Evolutionary conservation across 1,140 invertebrate species (phyloP), one percentile per base, ranked within the genome.

Genomic region (Anagrus nilaparvatae): DNA sequence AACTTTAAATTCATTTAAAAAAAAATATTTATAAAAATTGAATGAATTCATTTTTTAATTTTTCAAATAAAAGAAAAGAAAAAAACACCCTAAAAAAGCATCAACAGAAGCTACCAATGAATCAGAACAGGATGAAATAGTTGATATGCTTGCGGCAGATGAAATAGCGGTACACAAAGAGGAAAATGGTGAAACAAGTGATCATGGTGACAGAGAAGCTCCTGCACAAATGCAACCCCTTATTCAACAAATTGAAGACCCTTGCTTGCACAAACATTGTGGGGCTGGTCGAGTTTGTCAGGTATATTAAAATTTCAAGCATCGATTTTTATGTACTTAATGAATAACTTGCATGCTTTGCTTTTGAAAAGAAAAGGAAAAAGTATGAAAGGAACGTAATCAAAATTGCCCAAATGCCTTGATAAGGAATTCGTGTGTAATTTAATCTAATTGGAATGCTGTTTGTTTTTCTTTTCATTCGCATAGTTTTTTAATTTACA

Each of bases 271-370:
- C 40, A 86, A 91, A 56, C 82, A 84, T 59, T 96, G 91, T 63
- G 85, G 87, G 41, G 87, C 89, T 48, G 91, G 91, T 39, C 79
- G 84, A 56, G 75, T 90, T 49, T 96, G 91, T 56, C 76, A 87
- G 58, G 70, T 91, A 47, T 30, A 12, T 42, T 25, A 37, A 31
- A 37, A 32, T 16, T 17, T 19, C 2, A 17, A 24, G n/a, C n/a
- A n/a, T n/a, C n/a, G n/a, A n/a, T n/a, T n/a, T n/a, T n/a, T n/a
- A n/a, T n/a, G n/a, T n/a, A n/a, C n/a, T n/a, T n/a, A n/a, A n/a
- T n/a, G n/a, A n/a, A n/a, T n/a, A n/a, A n/a, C n/a, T n/a, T n/a
- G n/a, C n/a, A n/a, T n/a, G n/a, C n/a, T n/a, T n/a, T n/a, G n/a
- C n/a, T n/a, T n/a, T n/a, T n/a, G n/a, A n/a, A n/a, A n/a, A n/a